A percentile compares a stretch with the other conserved stretches of the same genome.
phyloP scores from a whole-genome alignment of 2,888 invertebrate genomes.

The Brenthis hecate region DNA sequence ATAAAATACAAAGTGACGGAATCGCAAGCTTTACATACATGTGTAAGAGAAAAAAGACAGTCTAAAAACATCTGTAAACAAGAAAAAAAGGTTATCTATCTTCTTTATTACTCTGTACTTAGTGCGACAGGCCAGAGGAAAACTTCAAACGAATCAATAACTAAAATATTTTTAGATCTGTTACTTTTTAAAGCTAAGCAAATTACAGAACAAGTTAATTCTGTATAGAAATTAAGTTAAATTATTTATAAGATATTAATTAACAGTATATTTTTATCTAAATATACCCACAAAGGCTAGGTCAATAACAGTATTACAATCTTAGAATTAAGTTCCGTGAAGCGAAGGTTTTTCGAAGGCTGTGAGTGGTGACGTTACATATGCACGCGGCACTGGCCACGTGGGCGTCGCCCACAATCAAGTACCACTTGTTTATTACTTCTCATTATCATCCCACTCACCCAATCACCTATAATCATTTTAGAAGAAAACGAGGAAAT shows the following conservation, averaged over 20 bases:
- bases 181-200: no score
- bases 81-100: no score
- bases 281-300: conserved; percentile 24
- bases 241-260: not conserved
- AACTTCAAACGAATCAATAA: no score
- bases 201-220: no score
- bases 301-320: conserved; percentile 36
- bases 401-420: conserved; percentile 70
- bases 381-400: conserved; percentile 76
- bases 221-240: not conserved
- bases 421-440: conserved; percentile 52
- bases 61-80: no score
- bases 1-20: no score
- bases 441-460: conserved; percentile 40
- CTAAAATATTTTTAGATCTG: no score
- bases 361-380: conserved; percentile 69
- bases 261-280: no score
- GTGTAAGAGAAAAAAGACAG: no score
- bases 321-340: conserved; percentile 45
- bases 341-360: conserved; percentile 62
- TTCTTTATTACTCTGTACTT: no score
- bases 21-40: no score
- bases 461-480: conserved; percentile 31
- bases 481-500: not conserved
- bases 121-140: no score